Base-by-base conservation (phyloP, 2,888 invertebrate genomes). In the Coleophora deauratella region DNA sequence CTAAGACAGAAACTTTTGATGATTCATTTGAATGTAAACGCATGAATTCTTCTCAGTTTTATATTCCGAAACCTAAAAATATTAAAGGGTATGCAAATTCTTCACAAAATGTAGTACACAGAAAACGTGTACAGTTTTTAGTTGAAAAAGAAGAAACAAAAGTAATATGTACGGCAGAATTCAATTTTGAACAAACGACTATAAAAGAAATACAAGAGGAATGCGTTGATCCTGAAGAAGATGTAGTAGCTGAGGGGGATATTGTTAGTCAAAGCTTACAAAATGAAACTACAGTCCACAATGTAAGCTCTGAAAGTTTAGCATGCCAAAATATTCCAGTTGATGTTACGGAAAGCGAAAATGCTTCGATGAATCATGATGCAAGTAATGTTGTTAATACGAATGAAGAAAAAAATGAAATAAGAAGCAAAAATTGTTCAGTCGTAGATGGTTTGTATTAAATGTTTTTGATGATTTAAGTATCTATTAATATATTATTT, bases 111-210 rank as follows among this genome's bases (percentile, higher is more conserved):
- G 62, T 74, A 21, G 55, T 75, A 40, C 85, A 89, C 59, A 87
- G 91, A 60, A 92, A 90, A 85, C 89, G 90, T 60, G 92, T 91
- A 46, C 91, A 92, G 67, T 92, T 92, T 79, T 78, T 90, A 59
- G 91, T 91, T 36, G 91, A 90, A 78, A 90, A 87, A 59, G 89
- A 88, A 57, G 84, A 84, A 62, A 82, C 82, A 21, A 84, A 76
- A 57, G 70, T 81, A 8, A 84, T 85, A 43, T 85, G 75, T 46
- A 84, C 85, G n/a, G 85, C 85, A 2, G 84, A 85, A 46, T 68
- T 85, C 40, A 80, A 82, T 45, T 66, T 85, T 41, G 74, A 81
- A 48, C 74, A 74, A 55, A 71, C 62, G 42, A 54, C 60, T n/a
- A 52, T 60, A 8, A 59, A 54, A 37, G 66, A 69, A 43, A 49